A percentile compares a stretch with the other conserved stretches of the same genome.
Evolutionary conservation across 2,113 vertebrate species (phyloP).

Genomic region (Amblyopsis rosae): DNA sequence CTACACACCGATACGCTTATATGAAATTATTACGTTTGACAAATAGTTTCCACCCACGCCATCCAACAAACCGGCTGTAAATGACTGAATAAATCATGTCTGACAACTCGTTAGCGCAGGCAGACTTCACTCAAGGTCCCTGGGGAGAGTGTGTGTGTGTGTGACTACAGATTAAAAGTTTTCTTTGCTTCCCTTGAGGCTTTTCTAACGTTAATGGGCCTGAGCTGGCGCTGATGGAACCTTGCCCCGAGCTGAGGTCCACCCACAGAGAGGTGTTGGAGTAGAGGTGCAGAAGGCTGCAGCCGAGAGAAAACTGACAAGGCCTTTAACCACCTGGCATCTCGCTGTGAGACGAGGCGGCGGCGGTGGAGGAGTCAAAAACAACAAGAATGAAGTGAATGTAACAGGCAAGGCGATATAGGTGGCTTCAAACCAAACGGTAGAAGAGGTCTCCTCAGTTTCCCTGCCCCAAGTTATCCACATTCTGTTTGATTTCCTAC

Average conservation of each 20-base stretch:
- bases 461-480: too few species aligned
- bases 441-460: background rate
- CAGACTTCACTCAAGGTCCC: conserved; percentile 25
- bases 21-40: conserved; percentile 34
- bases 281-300: conserved; percentile 30
- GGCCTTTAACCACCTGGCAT: background rate
- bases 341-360: background rate
- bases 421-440: background rate
- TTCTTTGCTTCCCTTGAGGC: conserved; percentile 23
- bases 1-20: background rate
- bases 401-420: background rate
- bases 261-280: conserved; percentile 15
- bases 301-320: conserved; percentile 23
- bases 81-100: conserved; percentile 48
- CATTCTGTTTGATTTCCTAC: too few species aligned
- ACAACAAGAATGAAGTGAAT: background rate
- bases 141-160: background rate
- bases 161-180: conserved; percentile 29
- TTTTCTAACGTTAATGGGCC: conserved; percentile 49
- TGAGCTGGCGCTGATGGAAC: conserved; percentile 41
- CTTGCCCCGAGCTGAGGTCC: conserved; percentile 13
- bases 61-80: conserved; percentile 33
- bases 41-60: conserved; percentile 24
- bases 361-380: background rate
- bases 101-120: conserved; percentile 51